Base-by-base conservation (phyloP, 92 coral and sea anemone genomes). In the Paragorgia papillata region DNA sequence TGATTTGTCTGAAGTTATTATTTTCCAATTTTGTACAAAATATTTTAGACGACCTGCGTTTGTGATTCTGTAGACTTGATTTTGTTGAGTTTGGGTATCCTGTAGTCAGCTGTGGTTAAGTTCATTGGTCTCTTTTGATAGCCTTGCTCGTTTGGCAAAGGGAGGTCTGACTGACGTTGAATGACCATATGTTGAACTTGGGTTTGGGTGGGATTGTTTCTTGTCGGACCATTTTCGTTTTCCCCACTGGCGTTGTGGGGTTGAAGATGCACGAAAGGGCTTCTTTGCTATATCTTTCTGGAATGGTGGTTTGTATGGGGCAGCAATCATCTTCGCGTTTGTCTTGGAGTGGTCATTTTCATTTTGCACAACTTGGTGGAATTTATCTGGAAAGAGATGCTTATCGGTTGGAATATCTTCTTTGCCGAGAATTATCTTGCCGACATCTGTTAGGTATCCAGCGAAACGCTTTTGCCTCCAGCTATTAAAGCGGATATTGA, bases 391-490 rank as follows among this genome's bases (percentile, higher is more conserved):
- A 69, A 48, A 48, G 75, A 68, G 59, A 68, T 68, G 59, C 29
- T 68, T 68, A 68, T 67, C 74, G 5, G 74, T 67, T 41, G 74
- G 74, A 17, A 67, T 68, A 68, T 68, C 75, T 1, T 68, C 75
- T 26, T 68, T 49, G n/a, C n/a, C n/a, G 27, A 81, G 73, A n/a
- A 78, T 86, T 70, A 28, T 76, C 58, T 81, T 81, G 29, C 89
- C 84, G 41, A 86, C 73, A 69, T 86, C 70, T 7, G 87, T 77
- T 26, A 83, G 74, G 28, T 76, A 83, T 61, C 65, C 83, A 14
- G 83, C 44, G 22, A 46, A 46, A 7, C 53, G n/a, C 53, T 46
- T 46, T 46, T 46, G 12, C n/a, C 53, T 7, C 53, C 2, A 63
- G 9, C 14, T n/a, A 46, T 46, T 46, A 6, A 15, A 46, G 1